phyloP scores from a whole-genome alignment of 2,113 vertebrate species.

The Zapus hudsonius region DNA sequence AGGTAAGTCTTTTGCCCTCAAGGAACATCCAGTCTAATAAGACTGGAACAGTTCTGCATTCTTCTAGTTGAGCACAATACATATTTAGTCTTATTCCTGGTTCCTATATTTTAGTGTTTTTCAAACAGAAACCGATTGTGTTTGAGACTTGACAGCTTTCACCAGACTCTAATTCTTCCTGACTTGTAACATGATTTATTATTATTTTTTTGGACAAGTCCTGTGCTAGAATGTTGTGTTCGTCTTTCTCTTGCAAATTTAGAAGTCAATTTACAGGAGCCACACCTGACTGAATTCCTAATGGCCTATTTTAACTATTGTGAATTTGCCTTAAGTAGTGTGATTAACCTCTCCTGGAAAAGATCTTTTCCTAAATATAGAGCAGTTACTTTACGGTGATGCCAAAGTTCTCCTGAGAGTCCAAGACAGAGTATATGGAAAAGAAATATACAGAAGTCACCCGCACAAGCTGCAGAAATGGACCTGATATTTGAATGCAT shows the following conservation, averaged over 20 bases:
- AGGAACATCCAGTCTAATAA: not conserved
- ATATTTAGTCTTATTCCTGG: not conserved
- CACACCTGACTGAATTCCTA: constrained; percentile 75
- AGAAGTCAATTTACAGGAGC: constrained; percentile 67
- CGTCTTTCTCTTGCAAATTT: constrained; percentile 59
- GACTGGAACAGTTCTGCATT: not conserved
- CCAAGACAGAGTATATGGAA: not conserved
- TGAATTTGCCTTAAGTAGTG: constrained; percentile 75
- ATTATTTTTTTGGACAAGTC: constrained; percentile 44
- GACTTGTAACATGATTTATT: constrained; percentile 11
- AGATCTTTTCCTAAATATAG: constrained; percentile 69
- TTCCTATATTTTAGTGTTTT: constrained; percentile 41
- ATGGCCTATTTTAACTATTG: constrained; percentile 79
- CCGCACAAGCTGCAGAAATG: not conserved
- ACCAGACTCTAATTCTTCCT: constrained; percentile 25
- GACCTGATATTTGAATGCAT: not conserved
- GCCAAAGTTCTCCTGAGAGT: not conserved
- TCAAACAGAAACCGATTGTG: constrained; percentile 39
- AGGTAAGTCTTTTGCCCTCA: not conserved
- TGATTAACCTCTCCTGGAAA: constrained; percentile 73
- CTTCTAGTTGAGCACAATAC: constrained; percentile 20
- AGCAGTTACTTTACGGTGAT: constrained; percentile 44
- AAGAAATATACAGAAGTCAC: not conserved
- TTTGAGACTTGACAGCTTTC: constrained; percentile 24
- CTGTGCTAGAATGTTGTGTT: constrained; percentile 37